phyloP scores from a whole-genome alignment of 2,113 vertebrate species.

The Bagarius yarrelli region DNA sequence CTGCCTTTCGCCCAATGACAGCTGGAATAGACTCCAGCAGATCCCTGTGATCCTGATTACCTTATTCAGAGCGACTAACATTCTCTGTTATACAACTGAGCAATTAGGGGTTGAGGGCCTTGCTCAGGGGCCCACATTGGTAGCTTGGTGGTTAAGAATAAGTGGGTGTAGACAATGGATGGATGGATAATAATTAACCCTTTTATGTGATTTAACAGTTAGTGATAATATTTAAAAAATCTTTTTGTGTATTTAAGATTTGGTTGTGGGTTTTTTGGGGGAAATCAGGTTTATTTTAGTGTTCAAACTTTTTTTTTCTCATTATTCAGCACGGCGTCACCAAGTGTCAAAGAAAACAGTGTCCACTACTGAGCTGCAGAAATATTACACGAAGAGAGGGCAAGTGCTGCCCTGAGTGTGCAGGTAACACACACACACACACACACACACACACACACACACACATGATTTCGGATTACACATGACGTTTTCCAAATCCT shows the following conservation, averaged over 20 bases:
- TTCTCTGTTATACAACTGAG: no score
- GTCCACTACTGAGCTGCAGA: slow-evolving; percentile 71
- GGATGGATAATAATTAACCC: no score
- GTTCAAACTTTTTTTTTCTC: neutral
- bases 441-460: slow-evolving; percentile 25
- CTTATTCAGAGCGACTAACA: no score
- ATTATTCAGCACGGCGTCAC: slow-evolving; percentile 78
- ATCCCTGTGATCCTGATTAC: no score
- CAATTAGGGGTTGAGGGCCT: no score
- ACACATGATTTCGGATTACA: neutral
- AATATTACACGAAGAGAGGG: slow-evolving; percentile 69
- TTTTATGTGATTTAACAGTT: no score
- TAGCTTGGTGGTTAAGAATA: no score
- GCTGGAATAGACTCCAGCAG: no score
- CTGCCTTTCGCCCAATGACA: no score
- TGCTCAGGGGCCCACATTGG: no score
- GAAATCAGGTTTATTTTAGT: neutral
- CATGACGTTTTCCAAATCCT: neutral
- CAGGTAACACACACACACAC: slow-evolving; percentile 63
- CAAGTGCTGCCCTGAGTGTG: slow-evolving; percentile 80
- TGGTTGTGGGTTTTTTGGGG: neutral
- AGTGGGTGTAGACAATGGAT: no score
- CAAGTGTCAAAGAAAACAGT: slow-evolving; percentile 85
- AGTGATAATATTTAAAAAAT: no score
- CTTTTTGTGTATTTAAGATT: neutral